Evolutionary conservation across 2,113 vertebrate genomes (phyloP).

Genomic region (Clinocottus analis): DNA sequence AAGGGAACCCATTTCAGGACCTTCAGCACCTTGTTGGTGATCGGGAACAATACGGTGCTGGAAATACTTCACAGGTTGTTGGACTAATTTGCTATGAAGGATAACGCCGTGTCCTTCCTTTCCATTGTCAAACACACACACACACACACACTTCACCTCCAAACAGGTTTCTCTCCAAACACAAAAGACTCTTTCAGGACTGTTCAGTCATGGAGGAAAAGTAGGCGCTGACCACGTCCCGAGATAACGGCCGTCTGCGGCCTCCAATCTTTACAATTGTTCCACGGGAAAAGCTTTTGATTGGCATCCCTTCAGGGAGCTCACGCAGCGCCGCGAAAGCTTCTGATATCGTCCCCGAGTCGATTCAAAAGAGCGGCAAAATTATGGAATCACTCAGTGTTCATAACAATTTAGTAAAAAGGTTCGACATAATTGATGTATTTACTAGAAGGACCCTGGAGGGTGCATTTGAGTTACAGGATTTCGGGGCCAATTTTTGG

Average conservation of each 20-base stretch:
- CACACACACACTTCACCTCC: too few species aligned
- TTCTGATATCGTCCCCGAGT: neutral
- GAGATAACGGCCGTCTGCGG: neutral
- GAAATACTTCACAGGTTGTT: conserved; percentile 10
- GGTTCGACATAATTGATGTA: neutral
- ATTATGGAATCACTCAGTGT: neutral
- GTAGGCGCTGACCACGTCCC: neutral
- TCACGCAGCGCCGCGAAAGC: neutral
- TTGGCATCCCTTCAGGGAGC: neutral
- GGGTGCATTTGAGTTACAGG: neutral
- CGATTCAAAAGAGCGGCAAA: neutral
- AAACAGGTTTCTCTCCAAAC: too few species aligned
- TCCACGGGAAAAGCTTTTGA: neutral
- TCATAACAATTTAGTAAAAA: neutral
- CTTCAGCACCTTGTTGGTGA: neutral
- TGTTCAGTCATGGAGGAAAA: too few species aligned
- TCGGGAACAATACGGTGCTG: neutral
- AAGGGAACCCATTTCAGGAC: neutral
- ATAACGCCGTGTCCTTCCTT: neutral
- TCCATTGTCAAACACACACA: neutral
- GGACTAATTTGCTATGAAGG: conserved; percentile 4
- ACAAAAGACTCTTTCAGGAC: too few species aligned
- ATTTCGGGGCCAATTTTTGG: neutral
- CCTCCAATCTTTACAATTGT: conserved; percentile 9
- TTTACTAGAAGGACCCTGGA: neutral